Percentiles rank a stretch among this genome's conserved stretches.
phyloP scores from a whole-genome alignment of 1,140 invertebrate species.

The Dreissena rostriformis region DNA sequence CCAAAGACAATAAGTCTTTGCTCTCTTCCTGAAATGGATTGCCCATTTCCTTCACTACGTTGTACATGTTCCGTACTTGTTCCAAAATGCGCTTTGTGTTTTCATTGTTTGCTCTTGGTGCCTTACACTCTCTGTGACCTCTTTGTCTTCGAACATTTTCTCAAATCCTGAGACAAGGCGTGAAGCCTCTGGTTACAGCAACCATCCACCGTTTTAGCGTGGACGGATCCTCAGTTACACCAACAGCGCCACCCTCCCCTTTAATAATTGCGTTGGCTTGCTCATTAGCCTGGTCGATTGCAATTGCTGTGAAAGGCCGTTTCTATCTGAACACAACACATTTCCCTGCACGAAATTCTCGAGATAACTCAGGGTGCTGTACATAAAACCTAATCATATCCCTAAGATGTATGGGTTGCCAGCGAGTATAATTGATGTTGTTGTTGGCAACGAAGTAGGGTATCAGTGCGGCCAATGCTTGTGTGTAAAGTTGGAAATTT shows the following conservation, averaged over 20 bases:
- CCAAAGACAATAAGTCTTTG: conserved; percentile 50
- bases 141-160: neutral
- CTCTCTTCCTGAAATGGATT: conserved; percentile 56
- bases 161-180: conserved; percentile 61
- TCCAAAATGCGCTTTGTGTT: conserved; percentile 52
- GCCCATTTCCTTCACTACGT: conserved; percentile 40
- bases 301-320: conserved; percentile 49
- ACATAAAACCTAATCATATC: conserved; percentile 17
- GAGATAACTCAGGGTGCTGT: neutral
- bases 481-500: conserved; percentile 2
- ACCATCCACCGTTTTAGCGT: conserved; percentile 61
- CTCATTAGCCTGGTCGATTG: conserved; percentile 70
- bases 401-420: conserved; percentile 51
- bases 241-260: conserved; percentile 63
- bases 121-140: neutral
- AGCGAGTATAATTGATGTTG: conserved; percentile 45
- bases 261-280: conserved; percentile 63
- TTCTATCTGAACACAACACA: conserved; percentile 13
- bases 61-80: conserved; percentile 30
- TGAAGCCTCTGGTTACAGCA: conserved; percentile 56
- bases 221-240: conserved; percentile 60
- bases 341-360: neutral
- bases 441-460: conserved; percentile 41
- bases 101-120: conserved; percentile 38
- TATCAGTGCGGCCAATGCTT: conserved; percentile 4